A percentile compares a stretch with the other conserved stretches of the same genome.
These are phyloP conservation scores for Erebia palarica DNA, from an alignment of 2,888 invertebrate genomes.

Conservation along the genomic window DNA sequence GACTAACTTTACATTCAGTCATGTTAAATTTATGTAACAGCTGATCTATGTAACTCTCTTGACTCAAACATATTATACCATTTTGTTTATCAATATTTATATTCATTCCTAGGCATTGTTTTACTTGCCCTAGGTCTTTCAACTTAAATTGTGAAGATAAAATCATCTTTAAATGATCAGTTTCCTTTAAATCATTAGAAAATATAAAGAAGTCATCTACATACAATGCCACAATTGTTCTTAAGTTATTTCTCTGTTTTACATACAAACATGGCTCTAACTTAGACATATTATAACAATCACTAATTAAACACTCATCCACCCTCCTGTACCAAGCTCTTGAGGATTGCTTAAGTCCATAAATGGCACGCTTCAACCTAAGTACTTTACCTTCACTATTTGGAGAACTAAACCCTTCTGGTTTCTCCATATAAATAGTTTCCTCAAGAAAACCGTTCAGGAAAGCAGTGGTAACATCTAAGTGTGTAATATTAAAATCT, in stretches of 20 bases:
- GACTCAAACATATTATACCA: background rate
- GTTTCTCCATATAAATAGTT: slow-evolving; percentile 28
- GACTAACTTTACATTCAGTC: background rate
- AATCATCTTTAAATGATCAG: background rate
- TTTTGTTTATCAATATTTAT: background rate
- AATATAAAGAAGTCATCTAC: slow-evolving; percentile 1
- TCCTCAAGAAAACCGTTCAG: slow-evolving; percentile 1
- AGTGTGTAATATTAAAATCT: slow-evolving; percentile 32
- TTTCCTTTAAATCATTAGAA: background rate
- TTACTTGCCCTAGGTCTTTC: background rate
- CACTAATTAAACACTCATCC: background rate
- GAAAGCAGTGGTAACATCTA: slow-evolving; percentile 38
- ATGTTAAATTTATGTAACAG: background rate
- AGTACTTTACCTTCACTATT: slow-evolving; percentile 22
- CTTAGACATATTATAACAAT: background rate
- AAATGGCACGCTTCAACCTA: slow-evolving; percentile 35
- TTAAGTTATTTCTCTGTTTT: background rate
- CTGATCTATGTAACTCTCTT: background rate
- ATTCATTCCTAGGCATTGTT: background rate
- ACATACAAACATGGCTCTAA: slow-evolving; percentile 1
- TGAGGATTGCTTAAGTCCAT: slow-evolving; percentile 39
- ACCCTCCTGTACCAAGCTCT: slow-evolving; percentile 21
- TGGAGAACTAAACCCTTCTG: slow-evolving; percentile 20
- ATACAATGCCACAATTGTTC: background rate
- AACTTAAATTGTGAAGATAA: background rate